These are phyloP conservation scores for Falco concolor DNA, from an alignment of 2,797 vertebrate genomes.

Conservation along the genomic window DNA sequence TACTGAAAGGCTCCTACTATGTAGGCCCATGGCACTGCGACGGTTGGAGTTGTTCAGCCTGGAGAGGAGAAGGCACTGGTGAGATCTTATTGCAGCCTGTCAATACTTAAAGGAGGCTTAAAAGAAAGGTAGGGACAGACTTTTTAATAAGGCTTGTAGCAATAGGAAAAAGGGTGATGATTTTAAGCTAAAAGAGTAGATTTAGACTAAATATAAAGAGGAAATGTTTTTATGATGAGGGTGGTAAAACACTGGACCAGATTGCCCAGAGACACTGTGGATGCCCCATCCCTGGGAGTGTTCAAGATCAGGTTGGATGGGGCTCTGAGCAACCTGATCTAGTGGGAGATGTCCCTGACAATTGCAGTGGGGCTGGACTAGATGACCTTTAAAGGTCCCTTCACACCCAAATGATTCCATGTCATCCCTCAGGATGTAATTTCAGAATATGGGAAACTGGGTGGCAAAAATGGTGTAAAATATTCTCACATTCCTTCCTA, in stretches of 20 bases:
- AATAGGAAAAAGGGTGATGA: not conserved
- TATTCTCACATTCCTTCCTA: not conserved
- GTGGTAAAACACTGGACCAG: not conserved
- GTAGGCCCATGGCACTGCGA: not conserved
- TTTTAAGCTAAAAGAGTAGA: not conserved
- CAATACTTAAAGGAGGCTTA: not conserved
- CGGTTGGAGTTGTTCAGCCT: not conserved
- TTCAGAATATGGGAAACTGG: not conserved
- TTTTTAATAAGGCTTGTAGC: not conserved
- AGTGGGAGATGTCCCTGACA: not conserved
- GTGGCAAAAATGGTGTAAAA: not conserved
- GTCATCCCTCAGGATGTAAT: not conserved
- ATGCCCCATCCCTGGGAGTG: not conserved
- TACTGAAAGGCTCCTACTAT: not conserved
- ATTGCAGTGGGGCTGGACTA: not conserved
- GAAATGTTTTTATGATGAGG: rapidly evolving
- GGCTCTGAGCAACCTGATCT: not conserved
- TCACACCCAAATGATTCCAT: not conserved
- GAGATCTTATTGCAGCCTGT: rapidly evolving
- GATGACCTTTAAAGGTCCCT: not conserved
- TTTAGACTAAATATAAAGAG: not conserved
- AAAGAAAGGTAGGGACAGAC: not conserved
- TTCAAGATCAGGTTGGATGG: rapidly evolving
- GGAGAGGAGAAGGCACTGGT: not conserved
- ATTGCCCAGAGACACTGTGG: not conserved